These are phyloP conservation scores for Festucalex cinctus DNA, from an alignment of 2,113 vertebrate species.

Conservation along the genomic window DNA sequence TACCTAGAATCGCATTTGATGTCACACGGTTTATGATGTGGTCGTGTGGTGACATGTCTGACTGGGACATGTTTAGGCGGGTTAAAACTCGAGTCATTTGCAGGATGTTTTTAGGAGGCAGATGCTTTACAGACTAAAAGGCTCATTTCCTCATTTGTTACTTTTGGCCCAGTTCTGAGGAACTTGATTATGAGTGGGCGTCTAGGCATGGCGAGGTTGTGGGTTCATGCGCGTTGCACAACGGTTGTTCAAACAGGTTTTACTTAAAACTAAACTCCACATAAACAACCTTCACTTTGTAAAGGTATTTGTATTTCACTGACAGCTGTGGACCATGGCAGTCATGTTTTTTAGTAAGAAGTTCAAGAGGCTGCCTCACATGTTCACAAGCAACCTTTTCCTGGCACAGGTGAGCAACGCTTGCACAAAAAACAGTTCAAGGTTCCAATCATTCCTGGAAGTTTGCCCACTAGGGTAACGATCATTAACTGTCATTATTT, in stretches of 20 bases:
- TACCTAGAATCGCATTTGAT: too few relatives aligned
- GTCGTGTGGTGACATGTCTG: too few relatives aligned
- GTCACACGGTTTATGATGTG: not conserved
- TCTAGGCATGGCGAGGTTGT: not conserved
- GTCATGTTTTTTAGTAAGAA: slow-evolving; percentile 91
- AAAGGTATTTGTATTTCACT: not conserved
- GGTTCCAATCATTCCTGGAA: not conserved
- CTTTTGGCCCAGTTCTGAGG: slow-evolving; percentile 12
- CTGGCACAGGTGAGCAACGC: slow-evolving; percentile 83
- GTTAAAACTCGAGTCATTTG: not conserved
- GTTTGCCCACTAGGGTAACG: too few relatives aligned
- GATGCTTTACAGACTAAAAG: slow-evolving; percentile 4
- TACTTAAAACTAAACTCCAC: not conserved
- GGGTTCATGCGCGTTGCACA: not conserved
- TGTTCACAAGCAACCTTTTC: slow-evolving; percentile 87
- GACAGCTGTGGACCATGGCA: slow-evolving; percentile 86
- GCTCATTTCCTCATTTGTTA: slow-evolving; percentile 51
- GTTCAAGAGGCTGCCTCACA: slow-evolving; percentile 84
- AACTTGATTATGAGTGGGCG: slow-evolving; percentile 9
- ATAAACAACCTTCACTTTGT: not conserved
- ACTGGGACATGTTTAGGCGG: not conserved
- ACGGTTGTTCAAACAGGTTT: not conserved
- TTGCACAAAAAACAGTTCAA: not conserved
- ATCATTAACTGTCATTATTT: not conserved
- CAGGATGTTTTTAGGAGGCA: not conserved